phyloP scores from a whole-genome alignment of 2,113 vertebrate species.

The Dissostichus mawsoni region DNA sequence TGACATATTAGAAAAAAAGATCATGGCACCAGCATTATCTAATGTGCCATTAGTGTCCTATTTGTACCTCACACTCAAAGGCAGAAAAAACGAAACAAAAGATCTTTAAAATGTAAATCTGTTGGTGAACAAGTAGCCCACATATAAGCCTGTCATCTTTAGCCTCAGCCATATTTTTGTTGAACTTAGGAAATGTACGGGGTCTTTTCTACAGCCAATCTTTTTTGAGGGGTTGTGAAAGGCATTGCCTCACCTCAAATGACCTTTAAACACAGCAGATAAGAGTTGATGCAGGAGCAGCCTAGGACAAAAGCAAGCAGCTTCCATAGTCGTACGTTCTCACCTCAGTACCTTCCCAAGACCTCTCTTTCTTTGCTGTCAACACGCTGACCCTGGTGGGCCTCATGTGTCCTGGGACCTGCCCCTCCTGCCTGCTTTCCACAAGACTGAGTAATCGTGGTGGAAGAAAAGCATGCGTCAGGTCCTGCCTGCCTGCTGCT shows the following conservation, averaged over 20 bases:
- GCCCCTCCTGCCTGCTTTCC: conserved; percentile 46
- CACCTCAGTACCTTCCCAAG: neutral
- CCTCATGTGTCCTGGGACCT: conserved; percentile 50
- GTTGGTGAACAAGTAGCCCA: neutral
- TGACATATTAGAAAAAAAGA: neutral
- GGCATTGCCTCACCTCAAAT: neutral
- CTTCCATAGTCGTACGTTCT: neutral
- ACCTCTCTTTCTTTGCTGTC: conserved; percentile 21
- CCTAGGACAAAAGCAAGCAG: neutral
- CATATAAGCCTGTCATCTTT: neutral
- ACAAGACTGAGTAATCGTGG: conserved; percentile 63
- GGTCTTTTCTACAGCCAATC: neutral
- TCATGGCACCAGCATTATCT: no score
- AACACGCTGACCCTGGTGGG: conserved; percentile 47
- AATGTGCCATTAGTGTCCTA: no score
- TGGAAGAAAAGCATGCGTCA: conserved; percentile 48
- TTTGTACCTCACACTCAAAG: no score
- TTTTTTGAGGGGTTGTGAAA: neutral
- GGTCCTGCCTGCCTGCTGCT: conserved; percentile 55
- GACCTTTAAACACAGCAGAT: no score
- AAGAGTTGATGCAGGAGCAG: neutral
- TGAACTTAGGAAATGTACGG: neutral
- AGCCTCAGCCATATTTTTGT: neutral
- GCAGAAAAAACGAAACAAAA: no score
- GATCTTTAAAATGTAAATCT: neutral